Conservation (phyloP, 2,888 invertebrate genomes). For the Hypsopygia costalis region DNA sequence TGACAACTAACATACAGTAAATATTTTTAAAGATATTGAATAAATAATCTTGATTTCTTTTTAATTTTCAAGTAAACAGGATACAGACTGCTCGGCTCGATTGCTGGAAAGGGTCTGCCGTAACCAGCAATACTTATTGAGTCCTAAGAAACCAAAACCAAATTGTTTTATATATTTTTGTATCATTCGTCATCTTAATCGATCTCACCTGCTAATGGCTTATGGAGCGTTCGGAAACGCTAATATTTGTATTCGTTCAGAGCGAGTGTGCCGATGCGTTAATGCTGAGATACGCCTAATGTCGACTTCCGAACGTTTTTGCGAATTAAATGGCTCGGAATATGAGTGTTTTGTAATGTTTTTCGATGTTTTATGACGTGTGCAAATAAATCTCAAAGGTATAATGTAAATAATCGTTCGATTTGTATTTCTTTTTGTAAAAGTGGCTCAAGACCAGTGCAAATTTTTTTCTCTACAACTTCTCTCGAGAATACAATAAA, state of each 20-base stretch:
- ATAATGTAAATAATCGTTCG: neutral
- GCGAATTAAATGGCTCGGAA: conserved; percentile 43
- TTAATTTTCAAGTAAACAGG: too few relatives aligned
- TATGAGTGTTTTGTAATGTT: conserved; percentile 28
- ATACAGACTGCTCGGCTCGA: too few relatives aligned
- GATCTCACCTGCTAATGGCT: conserved; percentile 47
- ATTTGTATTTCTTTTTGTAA: too few relatives aligned
- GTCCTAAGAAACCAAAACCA: too few relatives aligned
- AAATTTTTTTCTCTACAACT: neutral
- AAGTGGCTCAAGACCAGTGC: neutral
- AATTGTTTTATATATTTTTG: too few relatives aligned
- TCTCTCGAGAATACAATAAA: too few relatives aligned
- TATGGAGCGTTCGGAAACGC: conserved; percentile 27
- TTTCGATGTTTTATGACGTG: conserved; percentile 15
- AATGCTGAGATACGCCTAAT: conserved; percentile 32
- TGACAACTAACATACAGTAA: too few relatives aligned
- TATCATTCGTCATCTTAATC: conserved; percentile 29
- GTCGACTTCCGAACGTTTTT: conserved; percentile 23
- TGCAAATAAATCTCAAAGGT: neutral
- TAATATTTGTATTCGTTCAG: conserved; percentile 20
- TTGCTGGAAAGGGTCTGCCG: too few relatives aligned
- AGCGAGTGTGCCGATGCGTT: conserved; percentile 40
- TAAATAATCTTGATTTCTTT: too few relatives aligned
- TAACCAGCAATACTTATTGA: too few relatives aligned
- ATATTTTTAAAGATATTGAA: too few relatives aligned